Evolutionary conservation across 2,888 invertebrate genomes (phyloP), one percentile per base, ranked within the genome.

Genomic region (Neoitamus cyanurus): DNA sequence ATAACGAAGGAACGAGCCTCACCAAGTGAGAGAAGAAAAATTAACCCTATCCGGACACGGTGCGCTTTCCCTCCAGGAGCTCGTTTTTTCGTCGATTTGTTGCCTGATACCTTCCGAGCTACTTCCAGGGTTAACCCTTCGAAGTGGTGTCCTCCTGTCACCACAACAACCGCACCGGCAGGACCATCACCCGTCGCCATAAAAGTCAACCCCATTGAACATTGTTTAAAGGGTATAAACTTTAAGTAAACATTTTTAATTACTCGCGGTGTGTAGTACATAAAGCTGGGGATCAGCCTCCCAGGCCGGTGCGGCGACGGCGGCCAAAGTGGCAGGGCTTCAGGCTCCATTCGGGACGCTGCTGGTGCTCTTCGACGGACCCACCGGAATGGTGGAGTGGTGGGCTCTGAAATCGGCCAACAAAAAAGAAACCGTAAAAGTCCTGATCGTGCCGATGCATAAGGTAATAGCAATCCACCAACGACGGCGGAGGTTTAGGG

Each of bases 191-290:
- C 83, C 68, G 20, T 72, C 69, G 42, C 84, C 42, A 84, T 80
- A 78, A 84, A 83, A 85, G 72, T 85, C 84, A 84, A 72, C 84
- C 83, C 77, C 75, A 84, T 85, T 85, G 78, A 84, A 83, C 78
- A 86, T 84, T 86, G 78, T 86, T 84, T 84, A 86, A 86, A 84
- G 86, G 85, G 78, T 80, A 86, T 87, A 87, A 87, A 87, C 87
- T 87, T 87, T 87, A 87, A 86, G 87, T 87, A 87, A 87, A 87
- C 87, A 87, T 86, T 87, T 87, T 87, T 87, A 87, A 87, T 87
- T 87, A 87, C 87, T 87, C 86, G 86, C 84, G 85, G 84, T 42
- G 84, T 83, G 83, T 85, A 85, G 69, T 69, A 84, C 82, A 85
- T 77, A 84, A 85, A 48, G 83, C 48, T 20, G 20, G 46, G 78